phyloP scores from a whole-genome alignment of 1,140 invertebrate genomes.

The Drosophila prosaltans region DNA sequence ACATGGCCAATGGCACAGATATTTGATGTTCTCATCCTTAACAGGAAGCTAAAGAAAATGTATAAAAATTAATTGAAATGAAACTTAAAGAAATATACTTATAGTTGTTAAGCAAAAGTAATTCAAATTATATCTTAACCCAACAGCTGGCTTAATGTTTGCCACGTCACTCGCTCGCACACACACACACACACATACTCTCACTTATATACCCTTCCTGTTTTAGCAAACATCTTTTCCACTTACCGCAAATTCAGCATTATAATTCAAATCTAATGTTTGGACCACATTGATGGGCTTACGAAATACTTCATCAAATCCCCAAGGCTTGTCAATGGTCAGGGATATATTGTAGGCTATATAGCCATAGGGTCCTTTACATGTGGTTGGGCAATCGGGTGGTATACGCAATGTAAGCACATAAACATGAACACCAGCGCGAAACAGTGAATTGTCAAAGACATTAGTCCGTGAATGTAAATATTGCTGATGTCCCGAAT shows the following conservation, averaged over 20 bases:
- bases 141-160: no score
- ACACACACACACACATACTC: neutral
- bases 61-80: neutral
- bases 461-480: constrained; percentile 78
- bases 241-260: constrained; percentile 78
- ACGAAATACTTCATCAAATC: constrained; percentile 89
- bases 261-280: constrained; percentile 89
- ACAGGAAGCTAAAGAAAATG: constrained; percentile 54
- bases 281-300: constrained; percentile 89
- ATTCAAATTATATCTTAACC: no score
- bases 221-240: neutral
- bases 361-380: constrained; percentile 88
- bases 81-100: no score
- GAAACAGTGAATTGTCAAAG: constrained; percentile 83
- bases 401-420: constrained; percentile 84
- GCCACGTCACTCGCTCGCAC: neutral
- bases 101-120: no score
- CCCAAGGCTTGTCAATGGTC: constrained; percentile 89
- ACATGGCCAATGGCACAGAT: constrained; percentile 81
- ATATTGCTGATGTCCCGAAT: constrained; percentile 78
- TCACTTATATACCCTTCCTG: neutral
- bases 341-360: constrained; percentile 88
- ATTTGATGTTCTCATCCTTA: constrained; percentile 76
- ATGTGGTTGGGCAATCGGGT: constrained; percentile 86
- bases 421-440: constrained; percentile 85